Evolutionary conservation across 2,797 vertebrate genomes (phyloP).

Genomic region (Scarus forsteni): DNA sequence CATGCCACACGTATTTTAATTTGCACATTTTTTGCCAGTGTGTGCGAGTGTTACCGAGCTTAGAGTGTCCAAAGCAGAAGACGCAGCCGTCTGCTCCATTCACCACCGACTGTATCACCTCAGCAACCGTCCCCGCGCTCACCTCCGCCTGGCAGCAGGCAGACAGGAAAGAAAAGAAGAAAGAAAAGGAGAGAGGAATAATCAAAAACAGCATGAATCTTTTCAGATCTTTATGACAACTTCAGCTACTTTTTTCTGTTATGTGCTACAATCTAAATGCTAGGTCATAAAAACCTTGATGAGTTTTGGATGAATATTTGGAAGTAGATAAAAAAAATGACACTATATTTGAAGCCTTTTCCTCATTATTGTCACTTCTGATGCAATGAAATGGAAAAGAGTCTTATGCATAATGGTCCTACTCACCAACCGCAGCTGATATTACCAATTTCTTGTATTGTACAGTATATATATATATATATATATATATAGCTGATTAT

Average conservation of each 20-base stretch:
- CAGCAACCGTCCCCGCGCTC: slow-evolving; percentile 96
- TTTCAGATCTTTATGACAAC: too few relatives aligned
- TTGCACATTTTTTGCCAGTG: slow-evolving; percentile 24
- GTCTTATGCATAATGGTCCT: too few relatives aligned
- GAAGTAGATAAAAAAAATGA: background rate
- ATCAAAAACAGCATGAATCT: slow-evolving; percentile 14
- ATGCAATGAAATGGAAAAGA: background rate
- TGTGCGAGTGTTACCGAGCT: slow-evolving; percentile 87
- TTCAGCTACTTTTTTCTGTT: too few relatives aligned
- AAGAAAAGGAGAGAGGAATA: slow-evolving; percentile 5
- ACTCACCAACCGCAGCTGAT: too few relatives aligned
- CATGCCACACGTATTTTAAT: slow-evolving; percentile 34
- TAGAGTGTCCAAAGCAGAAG: slow-evolving; percentile 98
- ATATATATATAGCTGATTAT: too few relatives aligned
- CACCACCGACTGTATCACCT: slow-evolving; percentile 98
- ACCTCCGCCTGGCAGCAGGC: slow-evolving; percentile 91
- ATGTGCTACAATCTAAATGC: too few relatives aligned
- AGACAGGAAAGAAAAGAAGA: slow-evolving; percentile 17
- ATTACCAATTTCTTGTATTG: too few relatives aligned
- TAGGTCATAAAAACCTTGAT: too few relatives aligned
- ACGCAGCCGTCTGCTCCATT: slow-evolving; percentile 98
- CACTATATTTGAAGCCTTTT: background rate
- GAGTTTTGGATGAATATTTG: too few relatives aligned
- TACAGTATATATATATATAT: too few relatives aligned
- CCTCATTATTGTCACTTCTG: background rate